Evolutionary conservation across 2,888 invertebrate genomes (phyloP), one percentile per base, ranked within the genome.

Genomic region (Trichopria drosophilae): DNA sequence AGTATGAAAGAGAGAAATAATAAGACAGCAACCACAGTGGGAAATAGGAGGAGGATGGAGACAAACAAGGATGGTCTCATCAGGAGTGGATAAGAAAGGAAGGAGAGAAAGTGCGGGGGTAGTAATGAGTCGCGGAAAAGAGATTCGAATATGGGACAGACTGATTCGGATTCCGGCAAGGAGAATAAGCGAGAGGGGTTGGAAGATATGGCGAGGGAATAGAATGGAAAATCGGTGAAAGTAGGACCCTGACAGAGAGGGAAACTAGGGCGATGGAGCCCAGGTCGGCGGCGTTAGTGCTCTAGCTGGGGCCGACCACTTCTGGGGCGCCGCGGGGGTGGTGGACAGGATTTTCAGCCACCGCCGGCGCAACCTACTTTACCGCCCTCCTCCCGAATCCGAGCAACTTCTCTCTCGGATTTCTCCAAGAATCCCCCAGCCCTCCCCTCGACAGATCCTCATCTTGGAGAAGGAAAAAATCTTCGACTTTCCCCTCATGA

Each of bases 231-330:
- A 12, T 10, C n/a, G 53, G n/a, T n/a, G 49, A 45, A 56, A 58
- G 53, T 34, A 55, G 55, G 56, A 42, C n/a, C 35, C 18, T 31
- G 40, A 40, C 24, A 37, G 34, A 16, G 46, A 40, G 51, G 44
- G 58, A 61, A 60, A 61, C 58, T 62, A 59, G 62, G 59, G 51
- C 60, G 51, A 55, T 55, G 53, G 59, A 61, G 66, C 65, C 66
- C 65, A 61, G 64, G 58, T 64, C 58, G 61, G 58, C 41, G 59
- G n/a, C n/a, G n/a, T n/a, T n/a, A n/a, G 58, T 59, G 56, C 50
- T 57, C 63, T 61, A 63, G 65, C 65, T 66, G 60, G 63, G 67
- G 66, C 62, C 59, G 61, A 63, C 65, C 64, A 63, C 62, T 66
- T 56, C 61, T 60, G 58, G 55, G 63, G n/a, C n/a, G n/a, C 36